Evolutionary conservation across 2,888 invertebrate genomes (phyloP), one percentile per base, ranked within the genome.

Genomic region (Morinoia aosen): DNA sequence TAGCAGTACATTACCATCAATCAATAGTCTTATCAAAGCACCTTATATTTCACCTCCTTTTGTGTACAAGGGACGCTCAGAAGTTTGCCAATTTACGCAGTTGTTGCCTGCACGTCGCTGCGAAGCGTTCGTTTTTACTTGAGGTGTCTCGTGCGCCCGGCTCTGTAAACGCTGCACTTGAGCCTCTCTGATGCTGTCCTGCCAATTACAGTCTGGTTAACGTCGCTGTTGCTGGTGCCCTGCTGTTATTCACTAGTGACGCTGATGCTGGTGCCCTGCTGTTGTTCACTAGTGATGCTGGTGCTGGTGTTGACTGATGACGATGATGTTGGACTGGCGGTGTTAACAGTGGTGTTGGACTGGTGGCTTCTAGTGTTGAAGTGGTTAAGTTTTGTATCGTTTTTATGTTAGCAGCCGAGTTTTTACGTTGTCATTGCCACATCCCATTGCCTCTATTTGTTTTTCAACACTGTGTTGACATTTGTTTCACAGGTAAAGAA

Each of bases 141-240:
- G 16, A 10, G 40, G 11, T 12, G 19, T 10, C 48, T 90, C 12
- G 39, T 14, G 39, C 39, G 25, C 39, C 48, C 40, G 5, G 40
- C 90, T 39, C 16, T 90, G 90, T 90, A 12, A 48, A 88, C 88
- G 88, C 39, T 39, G 39, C 10, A 39, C 90, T 76, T 76, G 90
- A 90, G 40, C 14, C 33, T 19, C 19, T 39, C 90, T 90, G 90
- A 90, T 40, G 33, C 39, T 14, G 40, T 90, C 90, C 48, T 48
- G 48, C 90, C 90, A 90, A 90, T 90, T 90, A 90, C 39, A 90
- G 40, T 90, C 90, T 25, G 12, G 90, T 90, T 90, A 90, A 48
- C 90, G 40, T 19, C 16, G 40, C 90, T 39, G 40, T 90, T 90
- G 39, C 90, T 48, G 90, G 19, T 40, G 90, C 76, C 33, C 76